Conservation (phyloP, 2,113 vertebrate genomes). For the Puntigrus tetrazona region DNA sequence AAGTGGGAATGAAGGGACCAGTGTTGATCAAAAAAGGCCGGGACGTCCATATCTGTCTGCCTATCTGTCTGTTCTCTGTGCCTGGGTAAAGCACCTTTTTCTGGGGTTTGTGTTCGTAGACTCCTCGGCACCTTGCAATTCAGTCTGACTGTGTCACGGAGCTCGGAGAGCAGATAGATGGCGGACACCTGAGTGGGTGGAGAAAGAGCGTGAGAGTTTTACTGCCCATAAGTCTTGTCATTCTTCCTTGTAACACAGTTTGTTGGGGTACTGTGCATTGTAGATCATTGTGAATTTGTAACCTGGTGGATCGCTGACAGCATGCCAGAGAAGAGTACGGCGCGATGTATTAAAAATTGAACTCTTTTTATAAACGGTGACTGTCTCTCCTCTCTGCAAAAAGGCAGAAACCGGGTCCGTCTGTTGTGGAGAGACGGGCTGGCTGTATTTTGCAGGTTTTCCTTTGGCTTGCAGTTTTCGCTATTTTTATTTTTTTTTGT, state of each 20-base stretch:
- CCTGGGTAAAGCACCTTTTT: constrained; percentile 54
- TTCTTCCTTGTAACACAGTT: constrained; percentile 26
- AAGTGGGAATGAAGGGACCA: constrained; percentile 52
- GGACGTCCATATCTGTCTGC: constrained; percentile 39
- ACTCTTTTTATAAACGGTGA: neutral
- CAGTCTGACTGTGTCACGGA: constrained; percentile 38
- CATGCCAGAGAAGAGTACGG: constrained; percentile 17
- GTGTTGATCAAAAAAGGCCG: constrained; percentile 30
- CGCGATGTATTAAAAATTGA: neutral
- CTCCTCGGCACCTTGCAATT: constrained; percentile 51
- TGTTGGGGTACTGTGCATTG: constrained; percentile 45
- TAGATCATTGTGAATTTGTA: constrained; percentile 33
- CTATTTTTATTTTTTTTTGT: neutral
- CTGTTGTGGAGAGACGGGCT: neutral
- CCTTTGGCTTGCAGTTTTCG: constrained; percentile 15
- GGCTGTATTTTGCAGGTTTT: constrained; percentile 29
- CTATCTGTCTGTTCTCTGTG: constrained; percentile 32
- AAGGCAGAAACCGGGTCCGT: neutral
- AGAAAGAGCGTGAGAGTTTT: constrained; percentile 43
- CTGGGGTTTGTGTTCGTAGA: neutral
- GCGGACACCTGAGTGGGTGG: constrained; percentile 8
- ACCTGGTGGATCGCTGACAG: constrained; percentile 1
- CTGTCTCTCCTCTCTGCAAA: constrained; percentile 15
- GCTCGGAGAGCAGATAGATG: constrained; percentile 31
- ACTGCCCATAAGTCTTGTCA: constrained; percentile 20